Base-by-base conservation (phyloP, 2,797 vertebrate species). In the Oreochromis mossambicus region DNA sequence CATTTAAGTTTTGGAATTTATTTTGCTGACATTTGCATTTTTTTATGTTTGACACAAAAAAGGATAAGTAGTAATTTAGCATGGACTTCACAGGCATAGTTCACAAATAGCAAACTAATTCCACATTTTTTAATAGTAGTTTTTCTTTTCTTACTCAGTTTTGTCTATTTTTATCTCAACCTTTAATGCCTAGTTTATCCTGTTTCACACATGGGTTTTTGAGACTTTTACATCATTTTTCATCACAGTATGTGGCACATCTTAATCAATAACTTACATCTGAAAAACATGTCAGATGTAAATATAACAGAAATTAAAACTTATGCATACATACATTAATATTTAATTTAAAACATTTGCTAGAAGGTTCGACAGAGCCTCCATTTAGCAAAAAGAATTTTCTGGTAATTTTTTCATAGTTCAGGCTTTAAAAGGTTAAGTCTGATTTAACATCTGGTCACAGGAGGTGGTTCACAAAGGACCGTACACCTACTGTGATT, bases 391-490 rank as follows among this genome's bases (percentile, higher is more conserved):
- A 36, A 63, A 63, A 63, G 3, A 5, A 36, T 36, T 63, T 1
- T 63, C 34, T 63, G 34, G 58, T 63, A n/a, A 63, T 1, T 63
- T 63, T 34, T 63, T 63, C 1, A 63, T 38, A 63, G 58, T 63
- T 63, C 36, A 2, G 58, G 6, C 58, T 38, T 63, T 38, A 38
- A 38, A 38, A n/a, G 58, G 32, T 75, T 5, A 26, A 36, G 76
- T 90, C 66, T 70, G 78, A 88, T 84, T 90, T 70, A 50, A 91
- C 94, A 94, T 92, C 92, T 95, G 93, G 90, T 92, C 90, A 83
- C 93, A 93, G 93, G 70, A 85, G 93, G 89, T 78, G 92, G 91
- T 73, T 32, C 73, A 86, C 61, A 85, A 82, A 82, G 78, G 51
- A 86, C 70, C 24, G 46, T 75, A 61, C 89, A 92, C 92, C 90